Conservation (phyloP, 1,140 invertebrate genomes). For the Heliothis subflexa region DNA sequence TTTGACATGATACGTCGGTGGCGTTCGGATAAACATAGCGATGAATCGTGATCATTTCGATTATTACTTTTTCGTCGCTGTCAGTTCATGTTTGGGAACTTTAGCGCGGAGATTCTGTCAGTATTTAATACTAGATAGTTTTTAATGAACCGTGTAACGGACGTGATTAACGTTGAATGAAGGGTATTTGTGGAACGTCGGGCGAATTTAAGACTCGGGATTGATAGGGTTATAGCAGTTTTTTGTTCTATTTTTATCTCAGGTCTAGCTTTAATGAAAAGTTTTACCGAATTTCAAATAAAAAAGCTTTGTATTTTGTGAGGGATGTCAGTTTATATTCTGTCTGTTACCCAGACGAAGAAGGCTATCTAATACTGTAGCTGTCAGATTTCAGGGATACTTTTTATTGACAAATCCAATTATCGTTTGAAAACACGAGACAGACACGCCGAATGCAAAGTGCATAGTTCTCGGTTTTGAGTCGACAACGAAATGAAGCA, state of each 20-base stretch:
- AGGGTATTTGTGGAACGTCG: conserved; percentile 27
- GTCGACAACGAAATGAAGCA: conserved; percentile 80
- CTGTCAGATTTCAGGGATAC: conserved; percentile 29
- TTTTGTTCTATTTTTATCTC: conserved; percentile 18
- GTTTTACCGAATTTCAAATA: background rate
- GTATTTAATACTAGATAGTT: conserved; percentile 49
- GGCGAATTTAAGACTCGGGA: conserved; percentile 29
- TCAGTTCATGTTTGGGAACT: conserved; percentile 60
- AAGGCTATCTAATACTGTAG: background rate
- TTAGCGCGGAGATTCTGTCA: conserved; percentile 45
- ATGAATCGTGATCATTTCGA: conserved; percentile 71
- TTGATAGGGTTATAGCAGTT: conserved; percentile 11
- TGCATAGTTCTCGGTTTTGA: conserved; percentile 64
- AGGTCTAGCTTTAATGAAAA: conserved; percentile 21
- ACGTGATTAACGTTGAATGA: conserved; percentile 44
- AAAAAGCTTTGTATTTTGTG: no score
- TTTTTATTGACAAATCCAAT: conserved; percentile 48
- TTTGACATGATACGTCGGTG: conserved; percentile 64
- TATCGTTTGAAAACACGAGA: conserved; percentile 52
- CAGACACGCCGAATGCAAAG: conserved; percentile 74
- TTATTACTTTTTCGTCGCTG: conserved; percentile 69
- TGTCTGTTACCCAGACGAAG: background rate
- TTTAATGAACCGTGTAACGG: conserved; percentile 49
- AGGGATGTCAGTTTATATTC: background rate
- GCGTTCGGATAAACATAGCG: conserved; percentile 73